phyloP scores from a whole-genome alignment of 2,113 vertebrate genomes.

The Charina bottae region DNA sequence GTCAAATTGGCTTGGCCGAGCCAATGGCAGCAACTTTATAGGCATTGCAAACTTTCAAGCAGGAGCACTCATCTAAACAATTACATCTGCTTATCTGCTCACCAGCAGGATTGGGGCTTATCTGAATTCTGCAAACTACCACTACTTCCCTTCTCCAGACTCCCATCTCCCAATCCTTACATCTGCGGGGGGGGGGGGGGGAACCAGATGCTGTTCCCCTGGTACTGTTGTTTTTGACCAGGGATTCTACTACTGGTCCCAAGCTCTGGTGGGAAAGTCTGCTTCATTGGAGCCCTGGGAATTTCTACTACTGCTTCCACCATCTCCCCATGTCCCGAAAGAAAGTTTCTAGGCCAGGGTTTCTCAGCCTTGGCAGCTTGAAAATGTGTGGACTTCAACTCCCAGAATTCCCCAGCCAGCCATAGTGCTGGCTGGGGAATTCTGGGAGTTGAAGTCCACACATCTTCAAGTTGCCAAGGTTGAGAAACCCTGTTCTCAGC shows the following conservation, averaged over 20 bases:
- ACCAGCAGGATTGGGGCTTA: neutral
- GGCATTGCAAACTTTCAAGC: neutral
- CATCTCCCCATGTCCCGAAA: neutral
- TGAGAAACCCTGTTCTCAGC: neutral
- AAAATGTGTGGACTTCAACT: too few species aligned
- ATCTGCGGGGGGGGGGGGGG: too few species aligned
- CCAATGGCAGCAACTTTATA: neutral
- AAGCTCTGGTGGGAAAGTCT: neutral
- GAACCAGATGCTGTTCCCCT: too few species aligned
- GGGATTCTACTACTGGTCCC: neutral
- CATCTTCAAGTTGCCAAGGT: neutral
- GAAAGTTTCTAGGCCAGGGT: neutral
- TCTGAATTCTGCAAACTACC: neutral
- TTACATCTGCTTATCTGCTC: neutral
- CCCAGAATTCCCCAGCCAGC: too few species aligned
- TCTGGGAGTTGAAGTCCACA: too few species aligned
- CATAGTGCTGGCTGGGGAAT: too few species aligned
- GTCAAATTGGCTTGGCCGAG: neutral
- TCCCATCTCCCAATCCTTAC: neutral
- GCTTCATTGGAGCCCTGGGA: neutral
- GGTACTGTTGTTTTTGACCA: neutral
- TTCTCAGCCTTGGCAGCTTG: too few species aligned
- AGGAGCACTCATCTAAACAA: neutral
- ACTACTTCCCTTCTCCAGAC: neutral
- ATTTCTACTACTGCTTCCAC: neutral